A percentile compares a stretch with the other conserved stretches of the same genome.
Evolutionary conservation across 2,797 vertebrate species (phyloP).

Genomic region (Florisuga fusca): DNA sequence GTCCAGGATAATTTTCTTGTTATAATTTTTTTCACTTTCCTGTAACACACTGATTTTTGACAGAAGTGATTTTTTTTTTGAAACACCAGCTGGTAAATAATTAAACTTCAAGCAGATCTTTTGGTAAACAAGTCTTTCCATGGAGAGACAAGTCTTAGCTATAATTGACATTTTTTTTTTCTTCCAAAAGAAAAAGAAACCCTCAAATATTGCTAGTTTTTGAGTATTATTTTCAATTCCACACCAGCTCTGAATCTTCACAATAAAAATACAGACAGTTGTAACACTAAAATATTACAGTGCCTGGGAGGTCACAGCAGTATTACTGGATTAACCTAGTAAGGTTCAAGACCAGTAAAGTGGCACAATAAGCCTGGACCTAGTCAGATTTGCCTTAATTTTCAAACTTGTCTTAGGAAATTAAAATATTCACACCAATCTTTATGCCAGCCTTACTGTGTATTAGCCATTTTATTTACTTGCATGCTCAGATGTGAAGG

Average conservation of each 20-base stretch:
- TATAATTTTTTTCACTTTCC: background rate
- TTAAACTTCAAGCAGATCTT: background rate
- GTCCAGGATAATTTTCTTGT: background rate
- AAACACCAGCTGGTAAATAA: background rate
- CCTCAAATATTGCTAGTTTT: background rate
- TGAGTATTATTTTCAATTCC: background rate
- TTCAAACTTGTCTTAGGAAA: background rate
- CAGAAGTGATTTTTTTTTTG: background rate
- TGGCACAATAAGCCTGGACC: background rate
- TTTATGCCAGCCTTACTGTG: background rate
- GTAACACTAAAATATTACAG: background rate
- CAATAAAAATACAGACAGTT: background rate
- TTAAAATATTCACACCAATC: background rate
- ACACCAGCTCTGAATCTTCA: background rate
- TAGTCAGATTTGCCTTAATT: background rate
- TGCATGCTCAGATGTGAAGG: background rate
- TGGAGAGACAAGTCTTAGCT: background rate
- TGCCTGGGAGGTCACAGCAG: background rate
- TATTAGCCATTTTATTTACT: background rate
- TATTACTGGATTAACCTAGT: background rate
- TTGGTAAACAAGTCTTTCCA: background rate
- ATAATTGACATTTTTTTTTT: fast-evolving
- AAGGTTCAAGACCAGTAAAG: background rate
- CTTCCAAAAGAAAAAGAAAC: background rate
- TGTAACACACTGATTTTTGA: background rate